phyloP scores from a whole-genome alignment of 1,140 invertebrate genomes.

The Branchinecta lynchi region DNA sequence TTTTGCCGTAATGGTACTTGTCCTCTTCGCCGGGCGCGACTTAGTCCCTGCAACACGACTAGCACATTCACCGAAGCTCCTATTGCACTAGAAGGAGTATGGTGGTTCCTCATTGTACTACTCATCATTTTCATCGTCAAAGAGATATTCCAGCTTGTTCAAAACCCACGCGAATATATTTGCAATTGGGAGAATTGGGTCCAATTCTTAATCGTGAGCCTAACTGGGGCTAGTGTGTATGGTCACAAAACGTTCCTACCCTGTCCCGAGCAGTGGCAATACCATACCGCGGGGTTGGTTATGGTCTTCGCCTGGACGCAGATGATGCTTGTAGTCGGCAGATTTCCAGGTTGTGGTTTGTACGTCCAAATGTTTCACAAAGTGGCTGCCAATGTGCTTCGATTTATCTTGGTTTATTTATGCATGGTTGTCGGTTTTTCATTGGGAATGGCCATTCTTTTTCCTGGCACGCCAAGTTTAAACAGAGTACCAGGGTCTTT shows the following conservation, averaged over 20 bases:
- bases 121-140: constrained; percentile 26
- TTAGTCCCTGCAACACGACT: neutral
- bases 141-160: constrained; percentile 54
- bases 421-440: constrained; percentile 69
- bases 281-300: constrained; percentile 63
- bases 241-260: neutral
- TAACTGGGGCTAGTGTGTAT: constrained; percentile 33
- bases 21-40: neutral
- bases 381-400: constrained; percentile 66
- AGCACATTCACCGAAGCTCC: neutral
- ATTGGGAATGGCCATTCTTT: constrained; percentile 47
- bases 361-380: constrained; percentile 75
- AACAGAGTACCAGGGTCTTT: constrained; percentile 30
- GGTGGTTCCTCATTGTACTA: constrained; percentile 24
- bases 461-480: constrained; percentile 19
- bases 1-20: neutral
- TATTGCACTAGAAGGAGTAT: constrained; percentile 16
- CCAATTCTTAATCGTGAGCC: constrained; percentile 59
- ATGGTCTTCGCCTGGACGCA: constrained; percentile 70
- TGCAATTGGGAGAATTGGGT: constrained; percentile 65
- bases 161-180: constrained; percentile 55
- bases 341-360: constrained; percentile 63
- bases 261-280: constrained; percentile 58
- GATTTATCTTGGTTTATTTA: constrained; percentile 62
- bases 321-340: constrained; percentile 68